phyloP scores from a whole-genome alignment of 2,113 vertebrate genomes.

The Oryzias melastigma region DNA sequence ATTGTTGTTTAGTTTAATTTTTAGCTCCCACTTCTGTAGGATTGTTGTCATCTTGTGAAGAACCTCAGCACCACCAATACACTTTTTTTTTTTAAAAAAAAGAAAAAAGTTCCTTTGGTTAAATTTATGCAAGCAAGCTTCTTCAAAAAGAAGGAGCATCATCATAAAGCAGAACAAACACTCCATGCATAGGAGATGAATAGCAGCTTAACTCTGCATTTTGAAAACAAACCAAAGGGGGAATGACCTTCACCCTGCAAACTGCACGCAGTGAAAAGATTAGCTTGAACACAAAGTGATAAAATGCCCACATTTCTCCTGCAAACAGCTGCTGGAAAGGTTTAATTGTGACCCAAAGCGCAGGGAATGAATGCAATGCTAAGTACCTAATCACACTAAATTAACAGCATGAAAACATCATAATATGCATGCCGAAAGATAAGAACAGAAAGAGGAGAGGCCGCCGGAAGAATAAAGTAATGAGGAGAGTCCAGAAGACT shows the following conservation, averaged over 20 bases:
- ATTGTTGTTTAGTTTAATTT: not conserved
- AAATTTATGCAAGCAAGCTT: not conserved
- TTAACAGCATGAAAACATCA: constrained; percentile 13
- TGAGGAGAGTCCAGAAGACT: not conserved
- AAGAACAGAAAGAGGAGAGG: constrained; percentile 15
- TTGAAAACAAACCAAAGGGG: constrained; percentile 13
- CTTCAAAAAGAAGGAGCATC: not conserved
- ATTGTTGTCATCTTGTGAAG: no score
- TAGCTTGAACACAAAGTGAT: constrained; percentile 3
- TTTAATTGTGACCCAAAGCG: constrained; percentile 3
- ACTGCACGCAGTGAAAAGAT: constrained; percentile 5
- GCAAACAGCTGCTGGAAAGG: not conserved
- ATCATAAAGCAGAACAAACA: constrained; percentile 14
- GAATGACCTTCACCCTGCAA: constrained; percentile 21
- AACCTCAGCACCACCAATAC: not conserved
- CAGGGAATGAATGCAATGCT: not conserved
- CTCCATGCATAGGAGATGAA: constrained; percentile 26
- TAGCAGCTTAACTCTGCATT: constrained; percentile 6
- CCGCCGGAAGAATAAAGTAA: not conserved
- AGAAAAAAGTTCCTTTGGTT: not conserved
- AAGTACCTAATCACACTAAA: not conserved
- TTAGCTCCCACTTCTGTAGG: no score
- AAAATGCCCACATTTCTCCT: not conserved
- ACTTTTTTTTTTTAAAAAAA: not conserved
- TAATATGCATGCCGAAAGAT: constrained; percentile 5